Base-by-base conservation (phyloP, 2,888 invertebrate genomes). In the Philereme transversata region DNA sequence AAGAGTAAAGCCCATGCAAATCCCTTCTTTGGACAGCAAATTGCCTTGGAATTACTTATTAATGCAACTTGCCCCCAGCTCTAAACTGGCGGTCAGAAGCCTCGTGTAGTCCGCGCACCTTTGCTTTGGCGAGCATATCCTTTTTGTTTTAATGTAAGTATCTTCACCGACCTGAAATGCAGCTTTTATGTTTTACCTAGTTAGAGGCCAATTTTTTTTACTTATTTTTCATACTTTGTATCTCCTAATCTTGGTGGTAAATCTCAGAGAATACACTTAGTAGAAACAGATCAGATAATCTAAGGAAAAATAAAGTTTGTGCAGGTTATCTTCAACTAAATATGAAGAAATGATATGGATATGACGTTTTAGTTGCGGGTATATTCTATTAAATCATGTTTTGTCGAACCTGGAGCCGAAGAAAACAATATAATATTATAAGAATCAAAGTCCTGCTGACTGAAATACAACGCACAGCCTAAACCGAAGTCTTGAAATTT, bases 41-140 rank as follows among this genome's bases (percentile, higher is more conserved):
- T 85, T 82, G 80, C 80, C 77, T 65, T 71, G 72, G 77, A 84
- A 61, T 82, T 81, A 78, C 78, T 83, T 79, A 84, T 82, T 82
- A 81, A 83, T 81, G 78, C 73, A 78, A 70, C 64, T 22, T 70
- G 68, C 69, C 70, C 68, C 64, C 65, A 71, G 72, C 69, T 70
- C 70, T 67, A 72, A 78, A 75, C 76, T 74, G 79, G 70, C 74
- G 73, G 75, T 73, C 78, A 74, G 73, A 64, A 77, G 70, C 66
- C 67, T 64, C 67, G 74, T 69, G 72, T 70, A 69, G 72, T 68
- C 63, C 57, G 58, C 53, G 69, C 68, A 70, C 62, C 64, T 67
- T 64, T 69, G 64, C 65, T 71, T 69, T 67, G 67, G 65, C 61
- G 60, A 63, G 67, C 62, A 64, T 57, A 57, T 65, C 51, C 58